Conservation (phyloP, 2,113 vertebrate genomes). For the Terrapene triunguis region DNA sequence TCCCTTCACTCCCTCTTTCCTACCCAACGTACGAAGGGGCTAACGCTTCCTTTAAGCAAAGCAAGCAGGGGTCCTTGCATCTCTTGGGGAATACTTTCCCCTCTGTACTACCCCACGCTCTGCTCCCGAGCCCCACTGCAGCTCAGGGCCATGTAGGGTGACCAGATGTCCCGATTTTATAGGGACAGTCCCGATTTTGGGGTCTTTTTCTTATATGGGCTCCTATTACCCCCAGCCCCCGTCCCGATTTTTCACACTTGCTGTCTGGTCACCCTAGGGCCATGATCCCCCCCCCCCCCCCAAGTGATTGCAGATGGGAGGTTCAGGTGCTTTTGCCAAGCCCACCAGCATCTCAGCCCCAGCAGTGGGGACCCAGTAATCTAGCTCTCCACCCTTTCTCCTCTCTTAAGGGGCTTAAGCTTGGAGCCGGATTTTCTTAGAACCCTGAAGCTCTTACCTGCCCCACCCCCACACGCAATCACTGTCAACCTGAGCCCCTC, state of each 20-base stretch:
- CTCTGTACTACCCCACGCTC: neutral
- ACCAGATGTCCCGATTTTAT: too few relatives aligned
- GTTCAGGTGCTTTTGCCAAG: neutral
- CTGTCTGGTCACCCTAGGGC: too few relatives aligned
- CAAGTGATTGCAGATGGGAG: neutral
- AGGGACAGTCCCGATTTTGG: too few relatives aligned
- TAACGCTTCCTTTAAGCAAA: neutral
- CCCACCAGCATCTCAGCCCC: neutral
- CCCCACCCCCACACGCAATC: too few relatives aligned
- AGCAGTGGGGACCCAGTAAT: neutral
- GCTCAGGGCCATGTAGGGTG: neutral
- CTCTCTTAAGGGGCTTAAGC: neutral
- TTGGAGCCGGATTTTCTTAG: neutral
- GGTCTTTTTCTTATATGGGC: too few relatives aligned
- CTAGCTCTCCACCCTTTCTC: neutral
- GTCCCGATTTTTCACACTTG: too few relatives aligned
- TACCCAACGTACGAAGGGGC: neutral
- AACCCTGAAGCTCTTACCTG: neutral
- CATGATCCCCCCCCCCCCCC: neutral
- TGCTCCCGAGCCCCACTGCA: neutral
- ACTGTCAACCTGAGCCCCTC: accelerated
- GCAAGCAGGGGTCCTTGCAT: neutral
- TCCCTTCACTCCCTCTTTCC: neutral
- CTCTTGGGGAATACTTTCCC: neutral
- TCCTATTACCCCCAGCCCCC: too few relatives aligned